Percentiles rank a stretch among this genome's conserved stretches.
Evolutionary conservation across 2,113 vertebrate species (phyloP).

Genomic region (Nycticryphes semicollaris): DNA sequence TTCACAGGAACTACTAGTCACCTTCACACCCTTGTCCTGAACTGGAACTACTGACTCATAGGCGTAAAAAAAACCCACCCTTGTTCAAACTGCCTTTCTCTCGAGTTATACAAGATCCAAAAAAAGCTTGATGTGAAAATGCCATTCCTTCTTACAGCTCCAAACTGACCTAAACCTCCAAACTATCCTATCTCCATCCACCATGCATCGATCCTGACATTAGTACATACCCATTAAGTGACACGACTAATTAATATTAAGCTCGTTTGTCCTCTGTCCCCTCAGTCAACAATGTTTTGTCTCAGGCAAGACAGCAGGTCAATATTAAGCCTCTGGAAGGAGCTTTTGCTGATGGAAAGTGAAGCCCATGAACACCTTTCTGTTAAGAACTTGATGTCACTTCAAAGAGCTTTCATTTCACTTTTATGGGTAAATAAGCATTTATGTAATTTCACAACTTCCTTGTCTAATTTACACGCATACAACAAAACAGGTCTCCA

Average conservation of each 20-base stretch:
- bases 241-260: background rate
- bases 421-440: background rate
- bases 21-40: background rate
- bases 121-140: background rate
- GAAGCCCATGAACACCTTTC: background rate
- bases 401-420: background rate
- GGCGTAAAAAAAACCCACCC: background rate
- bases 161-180: background rate
- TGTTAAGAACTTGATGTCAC: background rate
- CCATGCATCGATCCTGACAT: rapidly evolving
- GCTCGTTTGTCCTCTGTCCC: background rate
- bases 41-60: background rate
- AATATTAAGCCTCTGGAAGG: background rate
- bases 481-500: background rate
- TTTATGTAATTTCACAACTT: background rate
- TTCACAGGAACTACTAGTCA: background rate
- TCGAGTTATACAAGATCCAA: background rate
- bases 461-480: background rate
- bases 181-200: background rate
- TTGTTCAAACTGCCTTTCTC: background rate
- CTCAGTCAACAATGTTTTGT: background rate
- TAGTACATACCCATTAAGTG: background rate
- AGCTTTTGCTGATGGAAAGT: background rate
- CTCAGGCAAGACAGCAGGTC: background rate
- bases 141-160: background rate